Conservation (phyloP, 1,140 invertebrate species). For the Ladona fulva region DNA sequence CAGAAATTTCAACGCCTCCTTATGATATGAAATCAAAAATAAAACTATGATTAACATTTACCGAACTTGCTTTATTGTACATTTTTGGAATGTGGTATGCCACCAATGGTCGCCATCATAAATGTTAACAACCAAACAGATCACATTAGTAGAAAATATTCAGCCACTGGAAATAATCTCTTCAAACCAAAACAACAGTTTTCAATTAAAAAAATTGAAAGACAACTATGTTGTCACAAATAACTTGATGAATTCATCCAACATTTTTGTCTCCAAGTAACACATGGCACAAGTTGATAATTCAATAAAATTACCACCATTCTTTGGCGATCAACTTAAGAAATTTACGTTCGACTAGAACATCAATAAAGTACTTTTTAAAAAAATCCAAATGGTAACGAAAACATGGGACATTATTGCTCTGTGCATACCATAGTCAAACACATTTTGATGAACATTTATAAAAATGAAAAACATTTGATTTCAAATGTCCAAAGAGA, state of each 20-base stretch:
- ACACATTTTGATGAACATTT: not conserved
- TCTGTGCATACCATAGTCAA: not conserved
- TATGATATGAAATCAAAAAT: no score
- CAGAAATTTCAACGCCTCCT: no score
- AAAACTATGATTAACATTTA: not conserved
- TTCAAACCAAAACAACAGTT: no score
- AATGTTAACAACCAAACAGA: not conserved
- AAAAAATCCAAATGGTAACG: not conserved
- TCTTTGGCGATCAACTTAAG: not conserved
- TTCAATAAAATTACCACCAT: no score
- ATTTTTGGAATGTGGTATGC: constrained; percentile 7
- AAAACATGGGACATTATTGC: not conserved
- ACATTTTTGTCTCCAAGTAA: not conserved
- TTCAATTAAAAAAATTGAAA: not conserved
- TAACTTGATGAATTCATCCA: not conserved
- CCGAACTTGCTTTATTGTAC: constrained; percentile 5
- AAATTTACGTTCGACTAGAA: not conserved
- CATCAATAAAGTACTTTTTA: not conserved
- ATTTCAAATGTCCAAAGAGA: not conserved
- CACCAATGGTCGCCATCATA: constrained; percentile 4
- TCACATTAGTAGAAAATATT: not conserved
- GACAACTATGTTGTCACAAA: not conserved
- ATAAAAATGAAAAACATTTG: constrained; percentile 8
- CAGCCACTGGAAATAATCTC: not conserved
- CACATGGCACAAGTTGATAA: not conserved